Evolutionary conservation across 2,888 invertebrate genomes (phyloP).

Genomic region (Leucophora obtusa): DNA sequence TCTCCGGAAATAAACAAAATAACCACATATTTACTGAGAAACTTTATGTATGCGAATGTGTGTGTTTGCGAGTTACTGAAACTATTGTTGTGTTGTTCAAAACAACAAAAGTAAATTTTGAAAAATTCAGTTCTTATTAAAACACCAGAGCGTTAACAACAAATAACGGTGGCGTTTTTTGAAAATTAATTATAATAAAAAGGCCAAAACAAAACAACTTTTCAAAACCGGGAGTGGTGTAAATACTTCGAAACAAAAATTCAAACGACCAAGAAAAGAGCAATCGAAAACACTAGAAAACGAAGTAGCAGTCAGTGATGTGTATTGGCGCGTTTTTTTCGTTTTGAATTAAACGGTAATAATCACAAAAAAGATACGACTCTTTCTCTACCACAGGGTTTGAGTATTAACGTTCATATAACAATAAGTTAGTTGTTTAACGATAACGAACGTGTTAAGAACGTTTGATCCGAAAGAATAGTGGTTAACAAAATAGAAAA

Average conservation of each 20-base stretch:
- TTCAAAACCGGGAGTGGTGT: conserved; percentile 1
- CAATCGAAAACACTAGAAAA: not conserved
- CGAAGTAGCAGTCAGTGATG: conserved; percentile 19
- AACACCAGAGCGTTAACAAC: conserved; percentile 60
- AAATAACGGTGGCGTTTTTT: conserved; percentile 37
- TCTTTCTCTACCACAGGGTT: conserved; percentile 31
- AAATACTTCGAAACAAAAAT: conserved; percentile 22
- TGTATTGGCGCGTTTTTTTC: conserved; percentile 47
- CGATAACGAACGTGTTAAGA: conserved; percentile 64
- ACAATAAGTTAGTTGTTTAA: conserved; percentile 59
- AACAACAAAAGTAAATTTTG: not conserved
- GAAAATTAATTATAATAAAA: conserved; percentile 25
- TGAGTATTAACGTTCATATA: conserved; percentile 54
- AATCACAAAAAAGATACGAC: conserved; percentile 38
- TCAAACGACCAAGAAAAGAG: not conserved
- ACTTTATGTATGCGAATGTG: not conserved
- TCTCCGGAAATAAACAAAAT: not conserved
- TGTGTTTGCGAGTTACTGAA: not conserved
- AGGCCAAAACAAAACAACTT: not conserved
- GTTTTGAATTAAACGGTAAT: conserved; percentile 33
- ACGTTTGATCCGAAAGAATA: conserved; percentile 40
- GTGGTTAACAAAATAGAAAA: conserved; percentile 5
- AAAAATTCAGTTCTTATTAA: conserved; percentile 57
- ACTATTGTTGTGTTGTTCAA: not conserved
- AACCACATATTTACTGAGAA: not conserved